Evolutionary conservation across 2,888 invertebrate genomes (phyloP), one percentile per base, ranked within the genome.

Genomic region (Pandemis corylana): DNA sequence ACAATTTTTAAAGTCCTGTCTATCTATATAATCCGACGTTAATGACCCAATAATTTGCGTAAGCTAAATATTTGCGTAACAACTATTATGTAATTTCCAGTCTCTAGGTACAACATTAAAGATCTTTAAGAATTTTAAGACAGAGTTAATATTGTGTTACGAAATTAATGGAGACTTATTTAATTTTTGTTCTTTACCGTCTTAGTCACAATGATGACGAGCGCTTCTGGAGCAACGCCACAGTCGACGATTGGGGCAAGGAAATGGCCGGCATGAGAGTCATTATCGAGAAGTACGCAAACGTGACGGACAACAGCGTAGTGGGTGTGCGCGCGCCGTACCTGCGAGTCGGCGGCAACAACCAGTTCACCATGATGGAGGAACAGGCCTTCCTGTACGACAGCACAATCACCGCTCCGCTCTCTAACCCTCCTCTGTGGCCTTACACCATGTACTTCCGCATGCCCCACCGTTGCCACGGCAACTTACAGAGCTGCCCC

Each of bases 401-500:
- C 90, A 98, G 98, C 62, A 98, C 99, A 68, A 98, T 99, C 88
- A 98, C 98, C 0, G 98, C 98, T 1, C 97, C 98, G 0, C 95
- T 98, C 53, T 97, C 97, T 80, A 98, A 98, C 87, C 98, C 98
- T 28, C 98, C 98, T 70, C 96, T 98, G 80, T 99, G 99, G 99
- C 99, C 99, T 4, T 99, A 99, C 95, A 99, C 99, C 75, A 97
- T 99, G 97, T 99, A 99, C 95, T 99, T 98, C 96, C 96, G 98
- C 84, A 98, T 99, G 97, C 98, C 98, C 0, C 98, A 98, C 90
- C 96, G 97, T 76, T 99, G 99, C 86, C 98, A 98, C 88, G 98
- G 98, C 78, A 98, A 98, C 91, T 93, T 98, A 75, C 98, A 98
- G 89, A 97, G 96, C 87, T 98, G 98, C 88, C 98, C 98, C 12